phyloP scores from a whole-genome alignment of 2,888 invertebrate genomes.

The Morpho achilles region DNA sequence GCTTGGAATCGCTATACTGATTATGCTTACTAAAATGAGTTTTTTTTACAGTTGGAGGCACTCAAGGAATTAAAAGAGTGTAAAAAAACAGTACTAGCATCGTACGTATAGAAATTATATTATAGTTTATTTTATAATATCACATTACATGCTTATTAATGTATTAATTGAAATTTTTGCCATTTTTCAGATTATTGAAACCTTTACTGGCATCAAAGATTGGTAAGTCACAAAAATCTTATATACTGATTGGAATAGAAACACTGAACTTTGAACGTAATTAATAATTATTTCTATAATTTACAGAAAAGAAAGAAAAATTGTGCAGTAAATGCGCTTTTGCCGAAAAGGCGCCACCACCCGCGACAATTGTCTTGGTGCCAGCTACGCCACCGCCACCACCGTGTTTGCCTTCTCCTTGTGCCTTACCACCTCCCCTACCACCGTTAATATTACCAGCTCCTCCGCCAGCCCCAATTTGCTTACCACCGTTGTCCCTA shows the following conservation, averaged over 20 bases:
- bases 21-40: not conserved
- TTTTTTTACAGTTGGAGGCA: slow-evolving; percentile 55
- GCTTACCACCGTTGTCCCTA: slow-evolving; percentile 38
- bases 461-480: slow-evolving; percentile 48
- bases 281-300: not conserved
- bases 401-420: slow-evolving; percentile 28
- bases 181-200: slow-evolving; percentile 57
- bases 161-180: slow-evolving; percentile 8
- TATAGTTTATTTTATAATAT: no score
- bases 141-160: not conserved
- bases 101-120: slow-evolving; percentile 46
- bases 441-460: slow-evolving; percentile 32
- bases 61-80: slow-evolving; percentile 68
- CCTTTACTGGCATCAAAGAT: slow-evolving; percentile 50
- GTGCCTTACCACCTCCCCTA: slow-evolving; percentile 35
- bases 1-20: no score
- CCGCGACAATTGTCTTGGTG: slow-evolving; percentile 55
- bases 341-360: slow-evolving; percentile 41
- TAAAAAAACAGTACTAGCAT: slow-evolving; percentile 53
- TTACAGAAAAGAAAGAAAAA: slow-evolving; percentile 34
- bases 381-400: slow-evolving; percentile 44
- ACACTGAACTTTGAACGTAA: not conserved
- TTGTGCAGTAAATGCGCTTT: slow-evolving; percentile 29
- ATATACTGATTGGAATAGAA: no score
- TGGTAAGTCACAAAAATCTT: slow-evolving; percentile 38